A percentile compares a stretch with the other conserved stretches of the same genome.
Conservation (phyloP, 2,797 vertebrate genomes). For the Percopsis omiscomaycus region DNA sequence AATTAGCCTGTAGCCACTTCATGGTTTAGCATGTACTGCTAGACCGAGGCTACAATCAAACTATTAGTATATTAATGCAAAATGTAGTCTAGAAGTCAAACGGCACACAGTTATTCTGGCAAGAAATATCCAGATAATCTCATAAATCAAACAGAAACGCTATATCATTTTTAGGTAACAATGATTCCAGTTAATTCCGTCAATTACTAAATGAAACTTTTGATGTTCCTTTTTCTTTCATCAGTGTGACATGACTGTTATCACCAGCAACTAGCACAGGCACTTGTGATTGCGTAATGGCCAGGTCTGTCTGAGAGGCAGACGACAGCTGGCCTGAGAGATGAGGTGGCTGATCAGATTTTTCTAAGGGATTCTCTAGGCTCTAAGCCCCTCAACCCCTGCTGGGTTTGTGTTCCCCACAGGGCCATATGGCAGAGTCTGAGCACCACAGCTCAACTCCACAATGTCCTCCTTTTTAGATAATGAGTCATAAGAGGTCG, state of each 20-base stretch:
- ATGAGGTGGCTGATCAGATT: slow-evolving; percentile 66
- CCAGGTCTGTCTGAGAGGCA: slow-evolving; percentile 47
- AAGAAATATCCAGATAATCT: too few species aligned
- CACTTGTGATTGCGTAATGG: neutral
- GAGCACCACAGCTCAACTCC: slow-evolving; percentile 39
- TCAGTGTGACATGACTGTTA: neutral
- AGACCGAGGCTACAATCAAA: neutral
- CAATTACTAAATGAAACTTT: neutral
- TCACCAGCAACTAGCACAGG: too few species aligned
- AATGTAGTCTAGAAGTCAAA: too few species aligned
- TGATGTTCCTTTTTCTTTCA: neutral
- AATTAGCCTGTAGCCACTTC: neutral
- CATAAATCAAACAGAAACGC: too few species aligned
- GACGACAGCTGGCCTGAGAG: slow-evolving; percentile 72
- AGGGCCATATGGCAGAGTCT: slow-evolving; percentile 69
- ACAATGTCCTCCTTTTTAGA: slow-evolving; percentile 15
- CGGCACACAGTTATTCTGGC: too few species aligned
- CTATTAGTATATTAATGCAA: neutral
- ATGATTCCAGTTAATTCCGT: too few species aligned
- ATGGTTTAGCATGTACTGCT: neutral
- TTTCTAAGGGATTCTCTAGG: slow-evolving; percentile 61
- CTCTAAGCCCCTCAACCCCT: slow-evolving; percentile 64
- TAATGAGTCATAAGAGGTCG: slow-evolving; percentile 16
- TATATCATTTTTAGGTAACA: too few species aligned
- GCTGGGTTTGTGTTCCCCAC: slow-evolving; percentile 49